Evolutionary conservation across 2,113 vertebrate genomes (phyloP).

Genomic region (Lasiurus cinereus): DNA sequence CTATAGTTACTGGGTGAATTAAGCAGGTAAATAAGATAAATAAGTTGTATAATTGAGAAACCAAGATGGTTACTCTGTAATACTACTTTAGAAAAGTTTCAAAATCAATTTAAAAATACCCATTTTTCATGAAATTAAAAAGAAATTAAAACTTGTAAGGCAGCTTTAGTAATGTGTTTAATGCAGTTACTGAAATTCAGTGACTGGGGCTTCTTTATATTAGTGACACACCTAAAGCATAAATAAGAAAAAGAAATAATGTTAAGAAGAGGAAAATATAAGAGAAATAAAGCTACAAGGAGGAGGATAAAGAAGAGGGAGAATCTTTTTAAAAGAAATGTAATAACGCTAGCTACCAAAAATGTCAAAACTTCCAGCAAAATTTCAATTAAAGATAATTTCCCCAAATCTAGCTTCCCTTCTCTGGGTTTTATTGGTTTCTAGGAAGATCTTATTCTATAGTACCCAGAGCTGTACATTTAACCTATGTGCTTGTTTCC

Average conservation of each 20-base stretch:
- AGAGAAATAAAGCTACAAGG: not conserved
- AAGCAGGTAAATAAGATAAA: not conserved
- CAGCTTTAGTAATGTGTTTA: not conserved
- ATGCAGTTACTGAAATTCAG: not conserved
- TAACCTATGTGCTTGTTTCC: not conserved
- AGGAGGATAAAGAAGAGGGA: not conserved
- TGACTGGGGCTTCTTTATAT: not conserved
- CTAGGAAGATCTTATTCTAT: not conserved
- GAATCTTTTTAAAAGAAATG: not conserved
- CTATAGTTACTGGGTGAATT: not conserved
- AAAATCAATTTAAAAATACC: not conserved
- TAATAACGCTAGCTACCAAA: not conserved
- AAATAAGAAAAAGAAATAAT: not conserved
- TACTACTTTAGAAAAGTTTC: constrained; percentile 10
- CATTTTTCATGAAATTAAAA: constrained; percentile 7
- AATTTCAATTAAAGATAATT: constrained; percentile 2
- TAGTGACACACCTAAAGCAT: not conserved
- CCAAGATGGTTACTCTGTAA: not conserved
- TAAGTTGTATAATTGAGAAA: constrained; percentile 36
- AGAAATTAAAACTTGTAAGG: not conserved
- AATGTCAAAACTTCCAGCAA: not conserved
- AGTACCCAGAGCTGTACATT: not conserved
- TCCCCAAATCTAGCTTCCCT: rapidly evolving
- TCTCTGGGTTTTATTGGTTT: not conserved
- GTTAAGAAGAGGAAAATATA: not conserved